Percentiles rank a stretch among this genome's conserved stretches.
phyloP scores from a whole-genome alignment of 2,888 invertebrate species.

The Punctoribates punctum region DNA sequence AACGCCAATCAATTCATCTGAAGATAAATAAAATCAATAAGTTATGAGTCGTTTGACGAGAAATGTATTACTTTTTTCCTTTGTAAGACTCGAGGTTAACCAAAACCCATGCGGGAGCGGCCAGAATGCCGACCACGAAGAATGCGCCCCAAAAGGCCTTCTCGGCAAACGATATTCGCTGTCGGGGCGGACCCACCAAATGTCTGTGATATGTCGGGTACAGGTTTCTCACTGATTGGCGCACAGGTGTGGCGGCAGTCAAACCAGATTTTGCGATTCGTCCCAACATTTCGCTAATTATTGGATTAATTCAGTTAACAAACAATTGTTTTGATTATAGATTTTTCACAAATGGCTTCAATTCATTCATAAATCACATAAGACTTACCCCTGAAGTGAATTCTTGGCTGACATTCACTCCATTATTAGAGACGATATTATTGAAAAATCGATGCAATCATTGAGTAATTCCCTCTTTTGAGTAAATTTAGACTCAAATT shows the following conservation, averaged over 20 bases:
- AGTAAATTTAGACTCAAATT: no score
- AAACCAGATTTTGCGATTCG: not conserved
- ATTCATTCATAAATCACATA: no score
- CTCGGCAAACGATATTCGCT: not conserved
- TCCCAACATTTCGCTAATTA: not conserved
- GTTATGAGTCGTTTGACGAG: not conserved
- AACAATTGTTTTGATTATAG: not conserved
- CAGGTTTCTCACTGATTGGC: not conserved
- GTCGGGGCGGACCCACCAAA: not conserved
- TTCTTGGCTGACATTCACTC: no score
- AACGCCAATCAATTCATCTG: not conserved
- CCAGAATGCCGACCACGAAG: not conserved
- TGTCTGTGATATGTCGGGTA: constrained; percentile 3
- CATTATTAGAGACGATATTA: no score
- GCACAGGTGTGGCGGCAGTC: not conserved
- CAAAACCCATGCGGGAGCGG: constrained; percentile 1
- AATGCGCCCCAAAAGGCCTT: constrained; percentile 20
- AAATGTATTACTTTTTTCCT: constrained; percentile 11
- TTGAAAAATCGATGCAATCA: no score
- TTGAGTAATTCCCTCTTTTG: no score
- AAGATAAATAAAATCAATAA: not conserved
- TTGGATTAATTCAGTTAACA: not conserved
- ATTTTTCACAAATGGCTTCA: not conserved
- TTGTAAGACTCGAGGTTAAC: not conserved
- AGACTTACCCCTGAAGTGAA: no score